Evolutionary conservation across 2,797 vertebrate species (phyloP), one percentile per base, ranked within the genome.

Genomic region (Epinephelus coioides): DNA sequence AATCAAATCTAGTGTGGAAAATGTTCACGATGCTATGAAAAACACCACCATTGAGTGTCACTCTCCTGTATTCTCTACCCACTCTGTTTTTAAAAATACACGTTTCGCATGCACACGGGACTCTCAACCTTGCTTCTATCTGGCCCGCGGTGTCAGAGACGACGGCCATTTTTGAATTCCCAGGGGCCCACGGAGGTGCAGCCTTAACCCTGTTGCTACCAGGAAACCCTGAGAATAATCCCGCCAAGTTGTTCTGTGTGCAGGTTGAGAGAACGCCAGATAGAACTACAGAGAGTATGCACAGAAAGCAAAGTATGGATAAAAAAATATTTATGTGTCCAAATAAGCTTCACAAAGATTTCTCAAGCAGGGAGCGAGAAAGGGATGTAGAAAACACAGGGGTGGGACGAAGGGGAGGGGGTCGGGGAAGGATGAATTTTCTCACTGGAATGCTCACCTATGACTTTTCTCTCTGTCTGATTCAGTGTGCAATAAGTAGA

Each of bases 401-500:
- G 44, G 53, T 50, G 50, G 79, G 70, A 11, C 30, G 44, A 17
- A 34, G 46, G 19, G 25, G 68, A 21, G 30, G 71, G 47, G 34
- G 49, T 55, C 5, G 7, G 71, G 50, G 27, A 18, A 25, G 71
- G 81, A 69, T 81, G 34, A 79, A 76, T 64, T 88, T 91, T 94
- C 89, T 93, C 92, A 94, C 94, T 92, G 94, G 93, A 98, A 98
- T 98, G 97, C 97, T 97, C 97, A 97, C 97, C 95, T 96, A 82
- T 85, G 91, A 92, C 88, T 86, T 86, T 89, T 88, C 86, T 91
- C 88, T 93, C 88, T 88, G 92, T 94, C 95, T 95, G 94, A 96
- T 94, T 94, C 96, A 95, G 92, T 96, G 97, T 97, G 97, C 97
- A 98, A 98, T 98, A 98, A 97, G 94, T 95, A 96, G 95, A 93